These are phyloP conservation scores for Andrena flavipes DNA, from an alignment of 2,888 invertebrate genomes.

Conservation along the genomic window DNA sequence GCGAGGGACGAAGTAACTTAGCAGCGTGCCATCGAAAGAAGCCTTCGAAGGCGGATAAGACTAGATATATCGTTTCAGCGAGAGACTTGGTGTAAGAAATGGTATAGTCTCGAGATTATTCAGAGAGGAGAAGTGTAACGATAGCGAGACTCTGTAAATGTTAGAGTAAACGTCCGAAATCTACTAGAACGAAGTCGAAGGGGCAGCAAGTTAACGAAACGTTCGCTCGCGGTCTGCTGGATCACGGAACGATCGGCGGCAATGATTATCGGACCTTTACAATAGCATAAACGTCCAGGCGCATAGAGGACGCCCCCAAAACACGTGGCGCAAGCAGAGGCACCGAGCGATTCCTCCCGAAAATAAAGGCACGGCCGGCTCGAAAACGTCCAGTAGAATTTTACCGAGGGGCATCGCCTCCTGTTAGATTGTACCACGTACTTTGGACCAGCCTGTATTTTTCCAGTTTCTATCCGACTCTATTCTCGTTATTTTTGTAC, in stretches of 20 bases:
- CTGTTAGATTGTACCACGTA: slow-evolving; percentile 5
- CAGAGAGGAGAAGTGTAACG: neutral
- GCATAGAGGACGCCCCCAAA: slow-evolving; percentile 23
- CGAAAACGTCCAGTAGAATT: no score
- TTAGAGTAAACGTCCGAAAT: slow-evolving; percentile 13
- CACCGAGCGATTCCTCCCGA: neutral
- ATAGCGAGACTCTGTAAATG: neutral
- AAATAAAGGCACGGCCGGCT: no score
- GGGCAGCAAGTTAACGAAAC: no score
- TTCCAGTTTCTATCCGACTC: slow-evolving; percentile 62
- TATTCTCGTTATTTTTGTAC: slow-evolving; percentile 75
- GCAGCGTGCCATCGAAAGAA: slow-evolving; percentile 31
- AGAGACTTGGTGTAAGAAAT: no score
- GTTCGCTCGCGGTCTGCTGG: neutral
- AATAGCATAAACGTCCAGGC: slow-evolving; percentile 25
- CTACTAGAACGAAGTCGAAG: neutral
- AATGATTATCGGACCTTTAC: slow-evolving; percentile 16
- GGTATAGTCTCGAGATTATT: no score
- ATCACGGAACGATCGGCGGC: neutral
- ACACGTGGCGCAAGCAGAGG: slow-evolving; percentile 5
- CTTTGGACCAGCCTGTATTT: slow-evolving; percentile 36
- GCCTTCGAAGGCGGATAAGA: neutral
- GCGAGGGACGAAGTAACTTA: slow-evolving; percentile 24
- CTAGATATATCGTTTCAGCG: no score
- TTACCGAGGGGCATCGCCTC: neutral